phyloP scores from a whole-genome alignment of 2,888 invertebrate genomes.

The Phengaris arion region DNA sequence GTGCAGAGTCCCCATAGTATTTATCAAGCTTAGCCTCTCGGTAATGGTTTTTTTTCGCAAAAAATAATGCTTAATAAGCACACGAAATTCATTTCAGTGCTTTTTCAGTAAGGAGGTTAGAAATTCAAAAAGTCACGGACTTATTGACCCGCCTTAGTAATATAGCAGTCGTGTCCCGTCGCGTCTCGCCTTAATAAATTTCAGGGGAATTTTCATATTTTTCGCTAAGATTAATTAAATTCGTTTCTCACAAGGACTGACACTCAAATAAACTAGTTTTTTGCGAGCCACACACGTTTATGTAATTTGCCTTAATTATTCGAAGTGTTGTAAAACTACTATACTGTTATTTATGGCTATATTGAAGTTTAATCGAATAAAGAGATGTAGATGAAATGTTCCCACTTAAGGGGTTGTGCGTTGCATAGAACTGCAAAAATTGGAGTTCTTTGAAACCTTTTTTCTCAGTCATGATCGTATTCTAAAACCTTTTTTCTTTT shows the following conservation, averaged over 20 bases:
- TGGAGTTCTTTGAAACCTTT: no score
- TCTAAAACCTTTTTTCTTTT: no score
- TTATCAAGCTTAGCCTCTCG: no score
- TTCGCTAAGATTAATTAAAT: not conserved
- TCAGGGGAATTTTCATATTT: not conserved
- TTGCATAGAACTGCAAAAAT: no score
- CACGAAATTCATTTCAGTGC: no score
- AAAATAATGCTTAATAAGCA: no score
- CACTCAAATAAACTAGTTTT: not conserved
- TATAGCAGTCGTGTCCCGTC: not conserved
- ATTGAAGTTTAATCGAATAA: not conserved
- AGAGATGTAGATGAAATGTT: not conserved
- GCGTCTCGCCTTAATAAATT: slow-evolving; percentile 8
- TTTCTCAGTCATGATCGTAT: no score
- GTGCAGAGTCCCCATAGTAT: no score
- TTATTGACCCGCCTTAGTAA: no score
- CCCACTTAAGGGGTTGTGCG: not conserved
- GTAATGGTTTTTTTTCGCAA: no score
- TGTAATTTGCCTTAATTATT: not conserved
- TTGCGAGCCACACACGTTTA: not conserved
- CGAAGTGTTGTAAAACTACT: not conserved
- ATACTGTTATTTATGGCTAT: not conserved
- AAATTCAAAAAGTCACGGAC: no score
- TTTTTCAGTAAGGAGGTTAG: no score
- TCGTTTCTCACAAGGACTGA: not conserved